Evolutionary conservation across 53 echinoderm and acorn worm genomes (phyloP).

Genomic region (Mesocentrotus franciscanus): DNA sequence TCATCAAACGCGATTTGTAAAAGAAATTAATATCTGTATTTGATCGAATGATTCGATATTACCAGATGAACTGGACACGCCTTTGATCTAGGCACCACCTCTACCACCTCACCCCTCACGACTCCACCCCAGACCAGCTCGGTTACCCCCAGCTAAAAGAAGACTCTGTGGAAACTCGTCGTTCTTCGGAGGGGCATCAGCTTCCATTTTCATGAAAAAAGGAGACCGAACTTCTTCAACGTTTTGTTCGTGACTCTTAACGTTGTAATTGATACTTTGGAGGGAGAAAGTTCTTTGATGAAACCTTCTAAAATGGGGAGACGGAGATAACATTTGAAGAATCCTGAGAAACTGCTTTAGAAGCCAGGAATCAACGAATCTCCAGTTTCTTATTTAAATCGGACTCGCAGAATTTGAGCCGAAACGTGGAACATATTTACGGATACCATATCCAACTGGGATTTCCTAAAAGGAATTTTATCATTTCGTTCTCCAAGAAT

Average conservation of each 20-base stretch:
- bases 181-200: background rate
- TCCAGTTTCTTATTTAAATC: slow-evolving; percentile 5
- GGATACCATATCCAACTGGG: slow-evolving; percentile 52
- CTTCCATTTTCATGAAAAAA: background rate
- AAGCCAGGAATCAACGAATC: background rate
- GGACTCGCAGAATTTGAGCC: slow-evolving; percentile 40
- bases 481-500: slow-evolving; percentile 49
- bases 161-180: too few species aligned
- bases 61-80: slow-evolving; percentile 5
- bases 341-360: slow-evolving; percentile 9
- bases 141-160: background rate
- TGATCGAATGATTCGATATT: background rate
- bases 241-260: background rate
- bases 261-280: background rate
- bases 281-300: background rate
- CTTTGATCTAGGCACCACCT: background rate
- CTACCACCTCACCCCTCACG: background rate
- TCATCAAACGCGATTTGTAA: background rate
- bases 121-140: background rate
- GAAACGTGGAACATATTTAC: slow-evolving; percentile 64
- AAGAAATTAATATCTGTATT: background rate
- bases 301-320: slow-evolving; percentile 15
- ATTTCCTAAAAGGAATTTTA: slow-evolving; percentile 61
- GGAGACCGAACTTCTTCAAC: background rate
- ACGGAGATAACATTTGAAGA: slow-evolving; percentile 39